phyloP scores from a whole-genome alignment of 1,140 invertebrate species.

The Euwallacea fornicatus region DNA sequence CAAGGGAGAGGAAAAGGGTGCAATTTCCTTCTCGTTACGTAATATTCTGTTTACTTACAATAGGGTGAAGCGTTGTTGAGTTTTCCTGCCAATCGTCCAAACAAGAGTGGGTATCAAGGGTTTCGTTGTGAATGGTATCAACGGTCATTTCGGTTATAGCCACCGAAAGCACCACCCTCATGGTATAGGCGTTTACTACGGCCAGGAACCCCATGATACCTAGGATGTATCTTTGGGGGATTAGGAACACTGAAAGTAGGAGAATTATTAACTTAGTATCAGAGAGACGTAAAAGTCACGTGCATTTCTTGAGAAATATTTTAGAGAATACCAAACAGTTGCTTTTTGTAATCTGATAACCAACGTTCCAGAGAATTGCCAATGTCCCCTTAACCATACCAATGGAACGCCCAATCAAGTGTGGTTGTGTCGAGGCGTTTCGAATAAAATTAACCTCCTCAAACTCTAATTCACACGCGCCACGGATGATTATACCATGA shows the following conservation, averaged over 20 bases:
- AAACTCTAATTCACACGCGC: no score
- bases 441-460: no score
- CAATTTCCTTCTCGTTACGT: background rate
- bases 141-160: constrained; percentile 87
- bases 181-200: constrained; percentile 85
- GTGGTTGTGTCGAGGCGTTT: no score
- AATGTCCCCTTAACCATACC: no score
- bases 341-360: no score
- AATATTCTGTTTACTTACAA: constrained; percentile 23
- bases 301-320: no score
- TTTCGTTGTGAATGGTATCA: constrained; percentile 47
- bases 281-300: no score
- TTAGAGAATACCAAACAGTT: no score
- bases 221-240: constrained; percentile 75
- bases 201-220: constrained; percentile 86
- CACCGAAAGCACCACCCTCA: constrained; percentile 85
- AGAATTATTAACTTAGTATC: constrained; percentile 24
- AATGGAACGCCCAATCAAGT: no score
- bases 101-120: constrained; percentile 31
- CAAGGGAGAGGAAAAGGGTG: no score
- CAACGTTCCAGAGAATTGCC: no score
- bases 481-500: no score
- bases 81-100: constrained; percentile 27
- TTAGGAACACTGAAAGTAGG: constrained; percentile 60
- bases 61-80: constrained; percentile 15